A percentile compares a stretch with the other conserved stretches of the same genome.
phyloP scores from a whole-genome alignment of 2,113 vertebrate genomes.

The Rhynchomys soricoides region DNA sequence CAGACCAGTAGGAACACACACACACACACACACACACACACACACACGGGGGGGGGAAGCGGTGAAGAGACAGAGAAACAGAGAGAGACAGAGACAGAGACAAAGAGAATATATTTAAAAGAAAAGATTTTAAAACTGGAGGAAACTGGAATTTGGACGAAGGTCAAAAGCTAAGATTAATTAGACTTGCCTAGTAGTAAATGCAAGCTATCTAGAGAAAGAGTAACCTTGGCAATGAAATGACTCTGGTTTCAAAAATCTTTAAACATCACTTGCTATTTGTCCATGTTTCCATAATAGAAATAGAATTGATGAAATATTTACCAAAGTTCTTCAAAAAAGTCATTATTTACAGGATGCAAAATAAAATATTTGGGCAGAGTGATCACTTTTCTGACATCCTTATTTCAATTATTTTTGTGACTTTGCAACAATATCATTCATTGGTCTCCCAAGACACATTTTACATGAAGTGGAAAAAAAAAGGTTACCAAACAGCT shows the following conservation, averaged over 20 bases:
- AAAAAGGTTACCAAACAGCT: background rate
- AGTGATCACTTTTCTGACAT: background rate
- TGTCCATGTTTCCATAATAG: background rate
- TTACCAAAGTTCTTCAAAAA: background rate
- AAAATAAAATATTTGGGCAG: background rate
- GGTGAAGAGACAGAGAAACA: too few species aligned
- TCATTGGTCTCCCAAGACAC: background rate
- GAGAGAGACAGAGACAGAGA: too few species aligned
- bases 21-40: background rate
- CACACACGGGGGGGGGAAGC: too few species aligned
- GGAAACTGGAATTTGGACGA: background rate
- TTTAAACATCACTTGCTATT: background rate
- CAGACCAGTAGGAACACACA: background rate
- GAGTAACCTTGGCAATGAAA: background rate
- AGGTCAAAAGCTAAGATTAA: background rate
- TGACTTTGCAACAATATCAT: background rate
- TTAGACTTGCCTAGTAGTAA: background rate
- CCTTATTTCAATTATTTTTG: background rate
- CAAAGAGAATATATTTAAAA: too few species aligned
- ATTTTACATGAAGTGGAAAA: background rate
- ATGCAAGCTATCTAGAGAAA: background rate
- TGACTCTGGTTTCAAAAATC: background rate
- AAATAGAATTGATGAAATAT: constrained; percentile 16
- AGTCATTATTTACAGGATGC: constrained; percentile 40
- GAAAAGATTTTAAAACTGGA: background rate